Base-by-base conservation (phyloP, 2,113 vertebrate species). In the Meleagris gallopavo region DNA sequence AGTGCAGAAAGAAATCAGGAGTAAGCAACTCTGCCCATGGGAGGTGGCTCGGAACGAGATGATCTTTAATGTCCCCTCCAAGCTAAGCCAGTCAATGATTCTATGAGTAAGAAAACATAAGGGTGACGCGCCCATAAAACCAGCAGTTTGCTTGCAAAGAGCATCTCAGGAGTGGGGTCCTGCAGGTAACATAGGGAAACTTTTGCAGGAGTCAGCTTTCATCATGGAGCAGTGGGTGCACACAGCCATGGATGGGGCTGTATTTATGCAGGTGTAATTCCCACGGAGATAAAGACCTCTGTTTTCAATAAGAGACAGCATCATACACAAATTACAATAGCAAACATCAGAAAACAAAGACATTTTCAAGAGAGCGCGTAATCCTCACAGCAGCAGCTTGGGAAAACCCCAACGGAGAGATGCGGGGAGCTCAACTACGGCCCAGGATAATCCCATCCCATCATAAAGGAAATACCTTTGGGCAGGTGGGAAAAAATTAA, bases 211-310 rank as follows among this genome's bases (percentile, higher is more conserved):
- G 74, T 3, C 7, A 2, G 46, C 54, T 89, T 87, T 85, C 62
- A 34, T 77, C 60, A 24, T 0, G 34, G 79, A 71, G 74, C 82
- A 55, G 67, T 67, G 46, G 38, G 57, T 0, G 5, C 1, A 0
- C 8, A 2, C 57, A 73, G 83, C 77, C 81, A 71, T 27, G 0
- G 32, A 32, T 12, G 64, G 76, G 92, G 90, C 80, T 73, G 58
- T 46, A 77, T 80, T 85, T 94, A 66, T 54, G 78, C 94, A 94
- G 87, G 95, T 95, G 87, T 88, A 81, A 96, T 83, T 95, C 91
- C 94, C 94, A 94, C 30, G 30, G 84, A 91, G 94, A 93, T 92
- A 81, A 93, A 95, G 87, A 87, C 84, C 64, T 83, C 85, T 86
- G 73, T 96, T 94, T 94, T 71, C 94, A 91, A 96, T 61, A 65